Conservation (phyloP, 2,113 vertebrate genomes). For the Saccopteryx bilineata region DNA sequence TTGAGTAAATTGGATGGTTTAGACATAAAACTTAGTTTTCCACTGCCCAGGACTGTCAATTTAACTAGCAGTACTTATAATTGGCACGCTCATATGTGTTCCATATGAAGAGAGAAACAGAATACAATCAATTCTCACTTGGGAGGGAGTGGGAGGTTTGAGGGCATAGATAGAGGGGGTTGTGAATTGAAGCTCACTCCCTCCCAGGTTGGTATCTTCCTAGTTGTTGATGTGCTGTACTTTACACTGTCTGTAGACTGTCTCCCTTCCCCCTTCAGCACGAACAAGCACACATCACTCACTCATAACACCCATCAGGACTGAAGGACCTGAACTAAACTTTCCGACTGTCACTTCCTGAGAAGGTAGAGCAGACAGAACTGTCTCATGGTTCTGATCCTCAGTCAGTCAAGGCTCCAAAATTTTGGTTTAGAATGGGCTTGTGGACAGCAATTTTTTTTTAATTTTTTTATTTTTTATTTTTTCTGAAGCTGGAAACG, state of each 20-base stretch:
- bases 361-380: neutral
- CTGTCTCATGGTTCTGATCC: neutral
- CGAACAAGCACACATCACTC: neutral
- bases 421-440: constrained; percentile 36
- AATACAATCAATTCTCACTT: neutral
- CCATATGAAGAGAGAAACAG: constrained; percentile 15
- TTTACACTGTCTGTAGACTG: neutral
- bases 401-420: neutral
- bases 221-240: neutral
- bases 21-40: constrained; percentile 33
- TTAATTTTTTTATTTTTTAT: too few species aligned
- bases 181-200: neutral
- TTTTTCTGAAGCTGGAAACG: too few species aligned
- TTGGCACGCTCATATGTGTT: neutral
- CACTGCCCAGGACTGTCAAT: neutral
- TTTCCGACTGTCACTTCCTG: neutral
- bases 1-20: constrained; percentile 2
- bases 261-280: neutral
- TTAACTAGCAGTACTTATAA: constrained; percentile 4
- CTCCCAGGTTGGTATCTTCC: neutral
- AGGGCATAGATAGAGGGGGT: neutral
- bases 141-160: neutral
- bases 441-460: neutral
- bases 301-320: neutral
- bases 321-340: neutral